Conservation (phyloP, 2,888 invertebrate species). For the Tetragonula carbonaria region DNA sequence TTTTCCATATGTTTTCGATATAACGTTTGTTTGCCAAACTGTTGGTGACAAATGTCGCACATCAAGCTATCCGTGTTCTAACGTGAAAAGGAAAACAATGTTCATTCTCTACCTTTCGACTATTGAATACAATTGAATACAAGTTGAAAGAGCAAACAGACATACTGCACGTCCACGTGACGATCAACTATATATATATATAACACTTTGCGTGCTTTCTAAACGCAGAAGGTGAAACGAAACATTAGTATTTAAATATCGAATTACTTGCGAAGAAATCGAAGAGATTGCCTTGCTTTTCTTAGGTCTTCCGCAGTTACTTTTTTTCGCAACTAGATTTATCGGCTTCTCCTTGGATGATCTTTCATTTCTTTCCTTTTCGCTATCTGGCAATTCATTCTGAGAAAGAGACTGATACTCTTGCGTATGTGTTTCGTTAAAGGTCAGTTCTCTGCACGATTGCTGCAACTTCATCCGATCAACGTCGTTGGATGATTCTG, state of each 20-base stretch:
- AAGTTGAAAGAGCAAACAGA: neutral
- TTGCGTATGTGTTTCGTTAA: neutral
- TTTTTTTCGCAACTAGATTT: neutral
- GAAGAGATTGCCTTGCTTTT: constrained; percentile 63
- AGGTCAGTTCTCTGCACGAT: constrained; percentile 1
- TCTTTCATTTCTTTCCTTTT: neutral
- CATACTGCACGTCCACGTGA: neutral
- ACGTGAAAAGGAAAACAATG: neutral
- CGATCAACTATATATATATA: neutral
- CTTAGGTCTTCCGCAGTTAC: constrained; percentile 74
- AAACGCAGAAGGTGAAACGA: neutral
- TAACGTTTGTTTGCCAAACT: constrained; percentile 84
- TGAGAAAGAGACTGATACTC: neutral
- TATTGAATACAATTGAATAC: neutral
- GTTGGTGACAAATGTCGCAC: constrained; percentile 85
- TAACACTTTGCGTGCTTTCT: neutral
- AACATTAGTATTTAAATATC: neutral
- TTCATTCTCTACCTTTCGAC: neutral
- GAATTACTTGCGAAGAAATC: constrained; percentile 43
- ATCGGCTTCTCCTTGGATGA: neutral
- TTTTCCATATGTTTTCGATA: constrained; percentile 85
- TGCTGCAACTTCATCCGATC: constrained; percentile 27
- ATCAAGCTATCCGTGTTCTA: constrained; percentile 64
- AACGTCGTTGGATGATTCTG: constrained; percentile 32
- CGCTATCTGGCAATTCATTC: neutral